A percentile compares a stretch with the other conserved stretches of the same genome.
Conservation (phyloP, 2,888 invertebrate genomes). For the Amiota mariae region DNA sequence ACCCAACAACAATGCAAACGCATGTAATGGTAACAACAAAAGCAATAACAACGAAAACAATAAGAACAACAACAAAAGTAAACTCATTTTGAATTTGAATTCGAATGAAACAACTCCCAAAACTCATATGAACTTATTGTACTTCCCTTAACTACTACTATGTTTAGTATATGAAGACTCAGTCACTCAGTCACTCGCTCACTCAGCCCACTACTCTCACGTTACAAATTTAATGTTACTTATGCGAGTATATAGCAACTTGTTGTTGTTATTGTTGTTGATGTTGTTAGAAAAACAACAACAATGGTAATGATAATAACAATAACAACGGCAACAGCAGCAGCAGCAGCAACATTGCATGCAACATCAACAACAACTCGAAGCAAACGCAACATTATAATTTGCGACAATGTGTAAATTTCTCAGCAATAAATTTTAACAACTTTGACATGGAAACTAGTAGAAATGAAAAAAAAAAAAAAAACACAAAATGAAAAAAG, state of each 20-base stretch:
- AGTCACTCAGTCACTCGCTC: too few species aligned
- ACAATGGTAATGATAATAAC: neutral
- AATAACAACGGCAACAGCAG: neutral
- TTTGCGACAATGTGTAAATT: constrained; percentile 63
- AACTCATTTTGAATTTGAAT: too few species aligned
- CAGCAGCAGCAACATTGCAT: constrained; percentile 12
- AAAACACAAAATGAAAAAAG: constrained; percentile 31
- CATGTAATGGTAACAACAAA: neutral
- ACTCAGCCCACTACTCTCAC: too few species aligned
- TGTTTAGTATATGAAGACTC: too few species aligned
- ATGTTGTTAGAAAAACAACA: too few species aligned
- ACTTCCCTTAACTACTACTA: too few species aligned
- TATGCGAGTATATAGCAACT: too few species aligned
- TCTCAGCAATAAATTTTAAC: constrained; percentile 62
- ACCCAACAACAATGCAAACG: neutral
- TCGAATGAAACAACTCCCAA: too few species aligned
- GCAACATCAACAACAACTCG: constrained; percentile 19
- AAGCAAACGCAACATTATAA: constrained; percentile 44
- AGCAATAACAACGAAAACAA: neutral
- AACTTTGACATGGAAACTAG: constrained; percentile 36
- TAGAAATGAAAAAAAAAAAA: constrained; percentile 21
- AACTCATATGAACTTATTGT: too few species aligned
- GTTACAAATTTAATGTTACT: too few species aligned
- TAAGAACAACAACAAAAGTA: too few species aligned
- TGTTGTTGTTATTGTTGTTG: too few species aligned